Evolutionary conservation across 2,888 invertebrate species (phyloP).

Genomic region (Neoascia interrupta): DNA sequence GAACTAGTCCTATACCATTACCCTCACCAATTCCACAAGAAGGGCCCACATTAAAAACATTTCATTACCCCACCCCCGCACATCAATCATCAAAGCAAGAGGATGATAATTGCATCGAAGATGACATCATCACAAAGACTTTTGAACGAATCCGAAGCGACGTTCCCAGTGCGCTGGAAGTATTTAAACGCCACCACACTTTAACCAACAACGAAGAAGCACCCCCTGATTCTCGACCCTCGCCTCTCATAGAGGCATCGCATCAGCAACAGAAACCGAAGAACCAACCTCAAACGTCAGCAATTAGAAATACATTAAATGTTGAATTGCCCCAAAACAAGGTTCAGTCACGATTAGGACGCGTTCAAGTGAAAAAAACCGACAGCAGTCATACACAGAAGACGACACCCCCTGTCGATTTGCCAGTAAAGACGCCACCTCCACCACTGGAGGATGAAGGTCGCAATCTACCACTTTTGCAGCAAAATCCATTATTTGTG

Average conservation of each 20-base stretch:
- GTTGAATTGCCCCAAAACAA: no score
- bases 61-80: not conserved
- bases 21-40: constrained; percentile 1
- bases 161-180: constrained; percentile 4
- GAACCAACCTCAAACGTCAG: not conserved
- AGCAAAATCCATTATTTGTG: constrained; percentile 25
- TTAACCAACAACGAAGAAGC: not conserved
- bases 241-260: not conserved
- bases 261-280: no score
- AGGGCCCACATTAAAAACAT: no score
- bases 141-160: constrained; percentile 41
- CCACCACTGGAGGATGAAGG: not conserved
- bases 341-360: not conserved
- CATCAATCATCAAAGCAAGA: no score
- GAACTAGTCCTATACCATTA: not conserved
- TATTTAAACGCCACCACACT: not conserved
- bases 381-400: no score
- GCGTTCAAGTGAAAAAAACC: constrained; percentile 1
- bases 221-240: not conserved
- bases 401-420: no score
- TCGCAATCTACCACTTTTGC: not conserved
- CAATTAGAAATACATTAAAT: constrained; percentile 2
- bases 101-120: not conserved
- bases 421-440: not conserved
- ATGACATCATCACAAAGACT: constrained; percentile 35